Conservation (phyloP, 1,140 invertebrate species). For the Leptinotarsa lineolata region DNA sequence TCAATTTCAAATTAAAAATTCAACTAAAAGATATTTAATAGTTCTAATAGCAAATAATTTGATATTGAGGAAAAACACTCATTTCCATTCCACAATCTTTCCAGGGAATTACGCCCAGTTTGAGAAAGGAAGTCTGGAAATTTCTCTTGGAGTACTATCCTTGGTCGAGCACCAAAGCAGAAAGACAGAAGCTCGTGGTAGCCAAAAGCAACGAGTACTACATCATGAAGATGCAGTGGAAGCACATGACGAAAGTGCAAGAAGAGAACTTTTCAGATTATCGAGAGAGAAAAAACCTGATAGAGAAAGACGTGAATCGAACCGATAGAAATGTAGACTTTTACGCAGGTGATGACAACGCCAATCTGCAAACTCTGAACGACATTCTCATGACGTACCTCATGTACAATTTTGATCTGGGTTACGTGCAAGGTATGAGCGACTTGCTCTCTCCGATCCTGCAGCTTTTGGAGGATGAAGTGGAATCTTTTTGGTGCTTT, state of each 20-base stretch:
- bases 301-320: constrained; percentile 96
- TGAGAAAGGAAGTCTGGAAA: constrained; percentile 92
- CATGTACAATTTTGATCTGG: constrained; percentile 99
- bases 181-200: constrained; percentile 72
- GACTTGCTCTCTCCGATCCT: constrained; percentile 94
- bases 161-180: constrained; percentile 77
- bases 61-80: too few relatives aligned
- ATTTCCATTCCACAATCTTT: background rate
- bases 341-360: constrained; percentile 89
- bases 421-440: constrained; percentile 96
- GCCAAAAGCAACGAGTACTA: constrained; percentile 87
- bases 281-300: constrained; percentile 89
- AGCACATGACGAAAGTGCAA: constrained; percentile 83
- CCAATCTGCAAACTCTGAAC: constrained; percentile 81
- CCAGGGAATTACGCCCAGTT: constrained; percentile 64
- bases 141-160: constrained; percentile 88
- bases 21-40: too few relatives aligned
- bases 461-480: constrained; percentile 87
- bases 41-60: too few relatives aligned
- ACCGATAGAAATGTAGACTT: constrained; percentile 92
- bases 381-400: constrained; percentile 98
- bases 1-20: too few relatives aligned
- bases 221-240: constrained; percentile 96
- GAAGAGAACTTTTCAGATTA: constrained; percentile 88
- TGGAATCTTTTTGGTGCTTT: constrained; percentile 99